A percentile compares a stretch with the other conserved stretches of the same genome.
phyloP scores from a whole-genome alignment of 64 coral and sea anemone genomes.

The Catalaphyllia jardinei region DNA sequence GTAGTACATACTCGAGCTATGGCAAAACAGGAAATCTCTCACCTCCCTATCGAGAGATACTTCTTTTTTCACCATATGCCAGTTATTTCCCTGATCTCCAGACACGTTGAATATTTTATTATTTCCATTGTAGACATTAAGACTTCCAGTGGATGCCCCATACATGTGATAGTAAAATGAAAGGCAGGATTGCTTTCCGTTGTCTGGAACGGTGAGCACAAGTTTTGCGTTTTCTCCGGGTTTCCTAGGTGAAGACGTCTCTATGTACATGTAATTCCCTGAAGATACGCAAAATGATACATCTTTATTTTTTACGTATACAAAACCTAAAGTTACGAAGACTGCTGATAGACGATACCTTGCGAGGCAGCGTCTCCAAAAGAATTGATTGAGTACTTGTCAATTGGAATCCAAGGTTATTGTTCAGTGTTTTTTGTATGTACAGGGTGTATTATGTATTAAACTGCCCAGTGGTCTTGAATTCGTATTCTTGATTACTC shows the following conservation, averaged over 20 bases:
- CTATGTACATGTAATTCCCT: neutral
- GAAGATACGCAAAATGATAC: neutral
- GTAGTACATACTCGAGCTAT: neutral
- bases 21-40: neutral
- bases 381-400: too few species aligned
- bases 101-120: neutral
- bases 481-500: too few species aligned
- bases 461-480: too few species aligned
- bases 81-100: neutral
- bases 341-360: too few species aligned
- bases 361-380: too few species aligned
- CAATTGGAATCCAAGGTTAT: too few species aligned
- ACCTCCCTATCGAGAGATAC: neutral
- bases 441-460: too few species aligned
- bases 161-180: slow-evolving; percentile 5
- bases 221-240: neutral
- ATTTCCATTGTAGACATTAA: neutral
- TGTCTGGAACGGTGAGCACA: neutral
- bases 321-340: neutral
- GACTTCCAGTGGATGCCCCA: neutral
- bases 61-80: neutral
- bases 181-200: neutral
- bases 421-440: too few species aligned
- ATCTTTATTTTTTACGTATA: neutral
- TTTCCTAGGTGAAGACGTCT: neutral